Evolutionary conservation across 92 coral and sea anemone genomes (phyloP).

Genomic region (Phenganax marumi): DNA sequence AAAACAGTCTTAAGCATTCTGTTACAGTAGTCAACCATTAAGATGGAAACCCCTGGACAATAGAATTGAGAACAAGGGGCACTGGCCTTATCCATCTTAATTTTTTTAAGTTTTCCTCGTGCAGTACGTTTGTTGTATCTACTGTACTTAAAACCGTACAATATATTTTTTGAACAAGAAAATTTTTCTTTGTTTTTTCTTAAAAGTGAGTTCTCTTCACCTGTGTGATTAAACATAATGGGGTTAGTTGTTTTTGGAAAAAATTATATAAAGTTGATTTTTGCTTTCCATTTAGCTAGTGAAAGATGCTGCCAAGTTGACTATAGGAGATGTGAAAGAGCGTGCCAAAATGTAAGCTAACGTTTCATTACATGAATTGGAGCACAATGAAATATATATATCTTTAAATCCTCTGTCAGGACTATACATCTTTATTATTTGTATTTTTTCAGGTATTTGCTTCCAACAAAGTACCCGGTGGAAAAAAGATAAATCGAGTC

Average conservation of each 20-base stretch:
- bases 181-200: no score
- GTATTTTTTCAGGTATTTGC: slow-evolving; percentile 66
- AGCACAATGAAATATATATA: background rate
- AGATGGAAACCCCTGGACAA: background rate
- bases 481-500: slow-evolving; percentile 32
- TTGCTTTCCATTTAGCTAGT: slow-evolving; percentile 56
- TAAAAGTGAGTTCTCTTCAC: no score
- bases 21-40: background rate
- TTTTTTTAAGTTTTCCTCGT: no score
- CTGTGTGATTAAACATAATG: no score
- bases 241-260: no score
- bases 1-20: background rate
- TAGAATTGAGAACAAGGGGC: no score
- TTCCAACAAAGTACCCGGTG: slow-evolving; percentile 60
- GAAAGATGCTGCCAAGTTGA: slow-evolving; percentile 68
- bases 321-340: slow-evolving; percentile 53
- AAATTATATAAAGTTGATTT: background rate
- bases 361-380: background rate
- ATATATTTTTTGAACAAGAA: no score
- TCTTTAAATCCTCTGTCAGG: background rate
- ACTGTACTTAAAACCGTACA: no score
- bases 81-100: no score
- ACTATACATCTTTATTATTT: background rate
- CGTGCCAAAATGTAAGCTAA: slow-evolving; percentile 87
- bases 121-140: no score